phyloP scores from a whole-genome alignment of 1,140 invertebrate genomes.

The Drosophila kanapiae region DNA sequence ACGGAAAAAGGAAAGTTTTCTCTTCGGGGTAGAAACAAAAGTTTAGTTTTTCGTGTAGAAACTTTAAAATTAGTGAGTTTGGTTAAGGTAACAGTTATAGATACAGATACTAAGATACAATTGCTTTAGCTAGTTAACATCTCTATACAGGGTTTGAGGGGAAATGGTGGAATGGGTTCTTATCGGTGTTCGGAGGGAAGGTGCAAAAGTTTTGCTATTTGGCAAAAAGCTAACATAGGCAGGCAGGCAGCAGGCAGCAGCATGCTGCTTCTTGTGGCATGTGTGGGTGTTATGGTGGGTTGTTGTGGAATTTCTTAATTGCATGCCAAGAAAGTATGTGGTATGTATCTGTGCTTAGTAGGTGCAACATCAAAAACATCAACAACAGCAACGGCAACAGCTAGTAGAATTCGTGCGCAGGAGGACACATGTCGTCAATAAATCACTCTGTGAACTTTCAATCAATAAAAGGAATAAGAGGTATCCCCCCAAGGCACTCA shows the following conservation, averaged over 20 bases:
- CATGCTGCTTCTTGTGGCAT: slow-evolving; percentile 40
- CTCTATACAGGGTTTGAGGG: slow-evolving; percentile 1
- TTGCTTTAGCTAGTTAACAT: slow-evolving; percentile 46
- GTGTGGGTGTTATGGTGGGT: slow-evolving; percentile 20
- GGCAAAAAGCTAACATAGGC: slow-evolving; percentile 39
- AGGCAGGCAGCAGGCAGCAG: slow-evolving; percentile 51
- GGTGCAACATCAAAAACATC: slow-evolving; percentile 42
- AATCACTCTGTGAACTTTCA: slow-evolving; percentile 7
- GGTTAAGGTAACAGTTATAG: slow-evolving; percentile 35
- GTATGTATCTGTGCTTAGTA: slow-evolving; percentile 20
- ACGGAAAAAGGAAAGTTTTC: slow-evolving; percentile 40
- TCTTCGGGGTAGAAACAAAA: slow-evolving; percentile 31
- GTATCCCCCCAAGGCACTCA: neutral
- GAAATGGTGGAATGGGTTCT: neutral
- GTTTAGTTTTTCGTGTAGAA: slow-evolving; percentile 27
- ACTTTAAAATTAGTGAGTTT: slow-evolving; percentile 45
- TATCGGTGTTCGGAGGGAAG: slow-evolving; percentile 5
- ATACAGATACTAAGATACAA: slow-evolving; percentile 33
- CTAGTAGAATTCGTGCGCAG: slow-evolving; percentile 10
- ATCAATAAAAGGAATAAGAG: slow-evolving; percentile 8
- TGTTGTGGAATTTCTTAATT: slow-evolving; percentile 47
- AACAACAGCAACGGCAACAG: slow-evolving; percentile 4
- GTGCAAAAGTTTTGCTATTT: slow-evolving; percentile 49
- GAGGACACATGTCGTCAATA: slow-evolving; percentile 11
- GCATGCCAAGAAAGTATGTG: slow-evolving; percentile 39